Evolutionary conservation across 2,888 invertebrate genomes (phyloP).

Genomic region (Sarcophaga rosellei): DNA sequence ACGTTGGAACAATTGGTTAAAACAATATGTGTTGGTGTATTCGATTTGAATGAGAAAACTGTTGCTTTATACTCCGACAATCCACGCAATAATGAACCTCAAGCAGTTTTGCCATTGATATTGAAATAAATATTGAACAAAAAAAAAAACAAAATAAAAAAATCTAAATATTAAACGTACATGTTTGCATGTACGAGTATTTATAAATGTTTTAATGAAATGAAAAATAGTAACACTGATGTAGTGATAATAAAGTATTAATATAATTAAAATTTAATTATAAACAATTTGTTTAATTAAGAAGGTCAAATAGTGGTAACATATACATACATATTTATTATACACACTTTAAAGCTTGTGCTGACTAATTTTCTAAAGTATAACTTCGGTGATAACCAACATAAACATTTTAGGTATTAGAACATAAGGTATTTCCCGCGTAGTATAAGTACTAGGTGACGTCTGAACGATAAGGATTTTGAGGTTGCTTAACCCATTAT

Average conservation of each 20-base stretch:
- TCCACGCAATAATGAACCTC: slow-evolving; percentile 86
- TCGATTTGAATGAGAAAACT: slow-evolving; percentile 88
- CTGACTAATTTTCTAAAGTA: no score
- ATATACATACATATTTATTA: no score
- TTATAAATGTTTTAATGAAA: slow-evolving; percentile 16
- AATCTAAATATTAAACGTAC: background rate
- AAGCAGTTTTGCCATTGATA: slow-evolving; percentile 85
- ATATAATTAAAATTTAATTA: slow-evolving; percentile 14
- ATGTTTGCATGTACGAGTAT: slow-evolving; percentile 5
- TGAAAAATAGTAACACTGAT: slow-evolving; percentile 1
- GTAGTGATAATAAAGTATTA: slow-evolving; percentile 55
- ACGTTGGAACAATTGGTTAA: slow-evolving; percentile 84
- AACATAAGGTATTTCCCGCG: no score
- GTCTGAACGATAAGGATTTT: no score
- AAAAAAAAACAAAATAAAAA: no score
- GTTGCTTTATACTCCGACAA: slow-evolving; percentile 91
- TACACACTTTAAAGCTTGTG: no score
- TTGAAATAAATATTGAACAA: slow-evolving; percentile 70
- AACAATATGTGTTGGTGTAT: slow-evolving; percentile 92
- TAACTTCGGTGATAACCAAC: no score
- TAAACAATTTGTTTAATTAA: background rate
- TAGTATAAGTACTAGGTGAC: no score
- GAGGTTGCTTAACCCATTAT: no score
- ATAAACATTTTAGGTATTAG: no score
- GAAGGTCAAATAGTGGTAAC: no score